Evolutionary conservation across 2,888 invertebrate genomes (phyloP), one percentile per base, ranked within the genome.

Genomic region (Scaptomyza caliginosa): DNA sequence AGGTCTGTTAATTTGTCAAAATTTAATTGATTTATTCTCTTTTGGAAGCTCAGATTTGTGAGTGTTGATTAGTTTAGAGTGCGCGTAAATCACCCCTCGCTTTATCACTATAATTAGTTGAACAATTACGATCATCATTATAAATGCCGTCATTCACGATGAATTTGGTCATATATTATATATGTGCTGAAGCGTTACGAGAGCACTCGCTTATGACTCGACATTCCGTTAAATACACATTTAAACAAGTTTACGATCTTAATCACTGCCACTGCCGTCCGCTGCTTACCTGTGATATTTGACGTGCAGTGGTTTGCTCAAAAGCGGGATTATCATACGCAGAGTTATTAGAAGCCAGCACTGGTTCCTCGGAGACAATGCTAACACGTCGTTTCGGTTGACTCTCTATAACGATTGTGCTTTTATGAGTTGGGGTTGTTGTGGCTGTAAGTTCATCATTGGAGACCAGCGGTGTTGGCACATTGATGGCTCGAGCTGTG

Each of bases 311-410:
- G 83, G 92, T 93, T 91, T 93, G 93, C 81, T 95, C 95, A 59
- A 93, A 94, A 1, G 93, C 94, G 49, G 92, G 91, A 89, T 95
- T 95, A 86, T 95, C 95, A 65, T 94, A 92, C 36, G 93, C 94
- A 8, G 74, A 66, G 3, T 16, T 93, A n/a, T 23, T 40, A 26
- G 51, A 75, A 45, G n/a, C 87, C 57, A 45, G 58, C 55, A 50
- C 49, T 19, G 92, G 87, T 5, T 92, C 93, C 86, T 94, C 93
- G 6, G 94, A 93, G 90, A 93, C 93, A 62, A 94, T 94, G 81
- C 94, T 94, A 6, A 94, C 94, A 88, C 93, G 93, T 60, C 94
- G 91, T 68, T 93, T 93, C 10, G 91, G 90, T 49, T 93, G 93
- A 51, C 59, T 88, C 6, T 89, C 87, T 45, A 90, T 80, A 38